Evolutionary conservation across 2,888 invertebrate genomes (phyloP), one percentile per base, ranked within the genome.

Genomic region (Erebia palarica): DNA sequence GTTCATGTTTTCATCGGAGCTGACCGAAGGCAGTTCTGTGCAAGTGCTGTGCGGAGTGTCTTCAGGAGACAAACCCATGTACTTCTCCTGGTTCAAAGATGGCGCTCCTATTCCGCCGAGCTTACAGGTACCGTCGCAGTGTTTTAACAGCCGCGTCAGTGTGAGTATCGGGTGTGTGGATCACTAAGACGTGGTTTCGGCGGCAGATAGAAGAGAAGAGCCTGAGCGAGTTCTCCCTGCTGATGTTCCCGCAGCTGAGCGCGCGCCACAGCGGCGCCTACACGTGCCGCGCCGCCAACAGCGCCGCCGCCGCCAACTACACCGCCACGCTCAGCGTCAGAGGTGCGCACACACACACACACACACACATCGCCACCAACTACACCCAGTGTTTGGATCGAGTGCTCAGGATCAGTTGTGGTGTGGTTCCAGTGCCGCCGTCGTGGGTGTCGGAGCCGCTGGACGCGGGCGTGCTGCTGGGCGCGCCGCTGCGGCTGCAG

Each of bases 41-140:
- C 96, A 97, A 85, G 96, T 97, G 70, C 95, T 97, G 11, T 97
- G 97, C 85, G 96, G 96, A 65, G 96, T 97, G 71, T 96, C 96
- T 69, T 94, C 95, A 13, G 96, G 96, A 27, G 96, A 96, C 87
- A 94, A 95, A 88, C 96, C 96, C 53, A 92, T 96, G 78, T 95
- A 95, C 85, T 95, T 96, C 82, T 93, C 95, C 59, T 96, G 96
- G 96, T 89, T 94, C 73, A 96, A 96, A 80, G 95, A 96, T 78
- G 94, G 94, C 67, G 90, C 89, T 59, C 94, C 95, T 14, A 89
- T 96, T 73, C 94, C 95, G 0, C 84, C 94, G n/a, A 88, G 92
- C 73, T 87, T 96, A 68, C 95, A 95, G 94, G 95, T 95, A 55
- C 3, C 16, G 10, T 18, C 10, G 9, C 10, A 44, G 44, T 16